phyloP scores from a whole-genome alignment of 2,113 vertebrate species.

The Parotia lawesii region DNA sequence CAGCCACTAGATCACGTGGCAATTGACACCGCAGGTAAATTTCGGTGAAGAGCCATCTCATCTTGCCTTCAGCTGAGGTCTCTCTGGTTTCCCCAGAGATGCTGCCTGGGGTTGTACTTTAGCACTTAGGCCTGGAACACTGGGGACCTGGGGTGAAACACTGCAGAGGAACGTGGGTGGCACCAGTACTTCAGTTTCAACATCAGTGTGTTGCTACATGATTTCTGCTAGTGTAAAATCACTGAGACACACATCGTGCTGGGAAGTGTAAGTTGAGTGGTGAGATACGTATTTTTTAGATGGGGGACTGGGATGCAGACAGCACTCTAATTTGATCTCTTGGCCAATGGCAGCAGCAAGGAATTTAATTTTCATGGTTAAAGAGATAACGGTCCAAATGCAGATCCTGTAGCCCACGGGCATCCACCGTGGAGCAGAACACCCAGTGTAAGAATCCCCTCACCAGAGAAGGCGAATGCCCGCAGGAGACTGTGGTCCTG shows the following conservation, averaged over 20 bases:
- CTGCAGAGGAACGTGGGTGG: neutral
- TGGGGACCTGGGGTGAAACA: neutral
- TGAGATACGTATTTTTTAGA: neutral
- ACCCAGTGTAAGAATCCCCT: neutral
- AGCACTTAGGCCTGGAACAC: neutral
- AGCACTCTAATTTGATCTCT: neutral
- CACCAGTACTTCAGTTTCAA: neutral
- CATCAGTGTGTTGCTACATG: neutral
- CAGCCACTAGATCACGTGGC: neutral
- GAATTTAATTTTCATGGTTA: neutral
- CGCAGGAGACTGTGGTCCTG: too few relatives aligned
- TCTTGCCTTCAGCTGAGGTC: neutral
- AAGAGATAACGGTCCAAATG: neutral
- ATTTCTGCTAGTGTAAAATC: neutral
- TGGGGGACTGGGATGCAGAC: neutral
- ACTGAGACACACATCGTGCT: fast-evolving
- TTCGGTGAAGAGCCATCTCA: neutral
- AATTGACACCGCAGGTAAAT: neutral
- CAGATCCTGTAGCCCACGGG: neutral
- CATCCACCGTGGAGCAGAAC: neutral
- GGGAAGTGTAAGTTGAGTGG: neutral
- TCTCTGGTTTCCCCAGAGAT: neutral
- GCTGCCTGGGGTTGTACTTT: neutral
- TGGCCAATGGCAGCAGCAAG: neutral
- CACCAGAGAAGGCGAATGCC: neutral